These are phyloP conservation scores for Trididemnum clinides DNA, from an alignment of 23 tunicate species.

Conservation along the genomic window DNA sequence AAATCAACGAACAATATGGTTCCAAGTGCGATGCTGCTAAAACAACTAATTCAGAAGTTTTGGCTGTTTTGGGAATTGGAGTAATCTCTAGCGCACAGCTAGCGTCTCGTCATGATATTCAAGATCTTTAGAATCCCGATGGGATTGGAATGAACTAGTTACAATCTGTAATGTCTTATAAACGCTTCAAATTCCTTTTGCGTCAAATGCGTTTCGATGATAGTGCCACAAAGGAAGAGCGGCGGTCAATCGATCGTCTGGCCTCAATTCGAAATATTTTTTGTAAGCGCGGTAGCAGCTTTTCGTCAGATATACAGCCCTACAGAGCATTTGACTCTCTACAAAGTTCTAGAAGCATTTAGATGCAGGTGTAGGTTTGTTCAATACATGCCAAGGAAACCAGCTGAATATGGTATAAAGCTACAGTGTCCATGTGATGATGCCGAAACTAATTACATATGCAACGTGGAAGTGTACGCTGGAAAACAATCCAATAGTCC, in stretches of 20 bases:
- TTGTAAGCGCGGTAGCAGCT: not conserved
- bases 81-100: not conserved
- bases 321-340: not conserved
- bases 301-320: not conserved
- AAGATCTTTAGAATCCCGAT: not conserved
- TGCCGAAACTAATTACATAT: not conserved
- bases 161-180: not conserved
- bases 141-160: constrained; percentile 5
- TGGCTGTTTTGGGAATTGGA: not conserved
- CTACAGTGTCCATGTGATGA: constrained; percentile 7
- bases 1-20: not conserved
- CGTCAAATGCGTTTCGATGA: constrained; percentile 5
- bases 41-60: not conserved
- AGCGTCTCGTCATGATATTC: not conserved
- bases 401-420: constrained; percentile 1
- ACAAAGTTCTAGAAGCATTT: constrained; percentile 1
- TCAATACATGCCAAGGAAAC: constrained; percentile 19
- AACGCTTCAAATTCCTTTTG: constrained; percentile 8
- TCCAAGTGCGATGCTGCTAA: not conserved
- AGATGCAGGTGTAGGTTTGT: constrained; percentile 7
- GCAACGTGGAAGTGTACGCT: constrained; percentile 12
- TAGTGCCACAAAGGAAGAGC: not conserved
- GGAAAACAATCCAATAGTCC: not conserved
- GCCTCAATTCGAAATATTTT: constrained; percentile 18
- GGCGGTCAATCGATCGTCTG: not conserved